These are phyloP conservation scores for Ceratina australensis DNA, from an alignment of 1,140 invertebrate species.

Conservation along the genomic window DNA sequence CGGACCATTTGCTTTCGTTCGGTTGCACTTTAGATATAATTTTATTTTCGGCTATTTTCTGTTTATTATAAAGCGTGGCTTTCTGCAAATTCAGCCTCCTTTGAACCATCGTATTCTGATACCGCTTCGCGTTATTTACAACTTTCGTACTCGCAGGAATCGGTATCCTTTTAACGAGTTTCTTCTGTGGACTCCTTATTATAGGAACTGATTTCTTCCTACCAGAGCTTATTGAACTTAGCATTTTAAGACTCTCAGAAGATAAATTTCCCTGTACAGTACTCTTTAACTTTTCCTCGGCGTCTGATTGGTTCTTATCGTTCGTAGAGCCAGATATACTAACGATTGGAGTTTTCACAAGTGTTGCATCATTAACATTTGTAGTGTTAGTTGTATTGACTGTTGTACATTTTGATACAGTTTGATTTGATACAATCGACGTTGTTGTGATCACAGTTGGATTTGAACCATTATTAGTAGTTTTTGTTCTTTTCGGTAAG, in stretches of 20 bases:
- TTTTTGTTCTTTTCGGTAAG: slow-evolving; percentile 67
- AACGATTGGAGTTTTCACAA: not conserved
- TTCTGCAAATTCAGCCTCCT: slow-evolving; percentile 68
- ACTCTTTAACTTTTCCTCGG: not conserved
- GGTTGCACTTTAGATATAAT: slow-evolving; percentile 17
- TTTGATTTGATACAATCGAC: not conserved
- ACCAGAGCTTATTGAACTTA: not conserved
- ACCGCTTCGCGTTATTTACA: slow-evolving; percentile 72
- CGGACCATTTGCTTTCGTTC: slow-evolving; percentile 36
- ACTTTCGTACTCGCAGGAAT: slow-evolving; percentile 68
- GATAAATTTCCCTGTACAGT: not conserved
- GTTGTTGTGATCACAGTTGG: no score
- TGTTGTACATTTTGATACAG: not conserved
- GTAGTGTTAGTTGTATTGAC: slow-evolving; percentile 3
- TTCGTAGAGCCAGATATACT: not conserved
- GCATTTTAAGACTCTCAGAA: not conserved
- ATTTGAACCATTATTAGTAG: slow-evolving; percentile 19
- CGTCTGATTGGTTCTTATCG: slow-evolving; percentile 25
- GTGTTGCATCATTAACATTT: slow-evolving; percentile 1
- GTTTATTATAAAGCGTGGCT: slow-evolving; percentile 41
- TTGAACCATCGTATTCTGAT: slow-evolving; percentile 66
- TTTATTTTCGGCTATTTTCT: slow-evolving; percentile 34
- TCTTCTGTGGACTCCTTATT: slow-evolving; percentile 56
- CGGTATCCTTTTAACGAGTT: slow-evolving; percentile 60
- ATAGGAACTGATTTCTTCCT: slow-evolving; percentile 39